phyloP scores from a whole-genome alignment of 1,140 invertebrate species.

The Drosophila varians region DNA sequence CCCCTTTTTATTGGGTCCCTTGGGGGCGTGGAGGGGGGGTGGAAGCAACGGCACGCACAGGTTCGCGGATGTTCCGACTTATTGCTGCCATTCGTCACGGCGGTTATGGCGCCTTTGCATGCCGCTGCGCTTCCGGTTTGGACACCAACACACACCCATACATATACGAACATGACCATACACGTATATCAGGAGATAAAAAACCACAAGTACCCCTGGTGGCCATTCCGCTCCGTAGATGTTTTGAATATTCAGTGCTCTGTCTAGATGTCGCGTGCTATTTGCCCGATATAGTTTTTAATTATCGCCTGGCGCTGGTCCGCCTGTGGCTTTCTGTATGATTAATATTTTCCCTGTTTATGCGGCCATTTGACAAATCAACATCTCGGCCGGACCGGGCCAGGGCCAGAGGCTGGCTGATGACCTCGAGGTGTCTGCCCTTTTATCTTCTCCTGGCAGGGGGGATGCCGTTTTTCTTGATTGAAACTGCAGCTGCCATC shows the following conservation, averaged over 20 bases:
- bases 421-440: constrained; percentile 53
- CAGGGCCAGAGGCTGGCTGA: constrained; percentile 6
- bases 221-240: constrained; percentile 19
- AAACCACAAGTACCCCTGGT: constrained; percentile 9
- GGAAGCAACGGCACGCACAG: constrained; percentile 44
- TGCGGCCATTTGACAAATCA: constrained; percentile 59
- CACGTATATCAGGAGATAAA: not conserved
- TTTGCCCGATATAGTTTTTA: constrained; percentile 49
- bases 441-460: constrained; percentile 6
- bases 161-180: constrained; percentile 1
- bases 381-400: constrained; percentile 15
- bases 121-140: constrained; percentile 66
- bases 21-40: not conserved
- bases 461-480: constrained; percentile 18
- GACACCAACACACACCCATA: constrained; percentile 8
- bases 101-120: constrained; percentile 74
- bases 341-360: constrained; percentile 49
- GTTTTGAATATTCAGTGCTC: no score
- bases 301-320: constrained; percentile 39
- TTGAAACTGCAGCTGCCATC: constrained; percentile 43
- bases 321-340: constrained; percentile 3
- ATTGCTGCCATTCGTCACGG: constrained; percentile 38
- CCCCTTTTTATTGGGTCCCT: not conserved
- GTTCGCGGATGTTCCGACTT: constrained; percentile 32
- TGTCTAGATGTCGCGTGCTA: constrained; percentile 58